Conservation (phyloP, 2,888 invertebrate species). For the Neocrepidodera transversa region DNA sequence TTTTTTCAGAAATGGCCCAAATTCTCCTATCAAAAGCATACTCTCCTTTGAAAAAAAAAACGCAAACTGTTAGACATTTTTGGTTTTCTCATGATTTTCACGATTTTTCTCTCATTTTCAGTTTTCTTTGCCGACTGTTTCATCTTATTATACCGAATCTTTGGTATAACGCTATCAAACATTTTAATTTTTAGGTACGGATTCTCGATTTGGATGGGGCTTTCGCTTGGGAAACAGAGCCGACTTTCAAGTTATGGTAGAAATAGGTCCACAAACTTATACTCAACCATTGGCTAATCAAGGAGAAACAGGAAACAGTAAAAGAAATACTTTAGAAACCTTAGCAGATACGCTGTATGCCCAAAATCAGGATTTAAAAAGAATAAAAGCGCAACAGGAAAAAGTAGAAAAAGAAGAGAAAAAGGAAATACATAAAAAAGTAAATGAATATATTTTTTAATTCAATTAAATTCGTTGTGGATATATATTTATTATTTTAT, state of each 20-base stretch:
- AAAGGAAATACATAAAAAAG: conserved; percentile 13
- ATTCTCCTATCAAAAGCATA: too few relatives aligned
- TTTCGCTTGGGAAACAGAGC: conserved; percentile 83
- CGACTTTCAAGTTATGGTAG: conserved; percentile 78
- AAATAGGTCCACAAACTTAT: conserved; percentile 80
- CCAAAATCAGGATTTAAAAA: conserved; percentile 59
- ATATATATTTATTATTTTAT: too few relatives aligned
- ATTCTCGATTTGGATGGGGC: conserved; percentile 80
- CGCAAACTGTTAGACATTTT: too few relatives aligned
- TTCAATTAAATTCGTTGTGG: too few relatives aligned
- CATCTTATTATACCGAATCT: too few relatives aligned
- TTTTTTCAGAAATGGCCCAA: too few relatives aligned
- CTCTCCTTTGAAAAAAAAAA: too few relatives aligned
- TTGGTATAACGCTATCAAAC: too few relatives aligned
- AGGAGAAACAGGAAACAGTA: conserved; percentile 53
- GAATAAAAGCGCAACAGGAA: conserved; percentile 33
- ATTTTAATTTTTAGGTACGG: conserved; percentile 68
- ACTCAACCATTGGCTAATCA: conserved; percentile 71
- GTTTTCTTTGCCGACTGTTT: too few relatives aligned
- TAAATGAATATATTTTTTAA: too few relatives aligned
- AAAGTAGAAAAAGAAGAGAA: conserved; percentile 20
- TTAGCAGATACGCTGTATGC: conserved; percentile 53
- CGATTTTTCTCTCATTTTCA: too few relatives aligned
- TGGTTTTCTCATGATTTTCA: too few relatives aligned
- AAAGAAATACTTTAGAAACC: conserved; percentile 61